phyloP scores from a whole-genome alignment of 2,888 invertebrate species.

The Xiphydria camelus region DNA sequence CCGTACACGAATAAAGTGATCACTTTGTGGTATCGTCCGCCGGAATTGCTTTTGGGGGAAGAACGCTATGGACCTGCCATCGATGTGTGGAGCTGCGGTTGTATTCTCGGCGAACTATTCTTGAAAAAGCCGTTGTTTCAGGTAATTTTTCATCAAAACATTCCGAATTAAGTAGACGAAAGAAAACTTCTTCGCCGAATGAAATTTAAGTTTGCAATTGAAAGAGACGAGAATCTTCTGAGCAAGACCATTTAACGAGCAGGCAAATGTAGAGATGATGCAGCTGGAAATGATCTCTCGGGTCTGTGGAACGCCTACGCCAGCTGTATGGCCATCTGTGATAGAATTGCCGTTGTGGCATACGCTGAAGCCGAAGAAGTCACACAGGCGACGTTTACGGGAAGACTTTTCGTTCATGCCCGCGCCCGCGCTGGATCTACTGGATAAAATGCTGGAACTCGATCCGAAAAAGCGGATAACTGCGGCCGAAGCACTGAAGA shows the following conservation, averaged over 20 bases:
- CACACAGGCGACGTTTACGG: conserved; percentile 83
- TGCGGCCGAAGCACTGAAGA: conserved; percentile 90
- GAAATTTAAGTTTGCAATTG: too few species aligned
- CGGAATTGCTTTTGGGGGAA: conserved; percentile 94
- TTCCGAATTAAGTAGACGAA: too few species aligned
- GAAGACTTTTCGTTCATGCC: conserved; percentile 96
- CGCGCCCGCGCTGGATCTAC: conserved; percentile 79
- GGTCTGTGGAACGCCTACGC: conserved; percentile 93
- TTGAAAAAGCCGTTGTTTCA: conserved; percentile 94
- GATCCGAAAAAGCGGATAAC: conserved; percentile 94
- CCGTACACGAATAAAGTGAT: conserved; percentile 99
- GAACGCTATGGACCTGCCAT: conserved; percentile 97
- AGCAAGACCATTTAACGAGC: conserved; percentile 30
- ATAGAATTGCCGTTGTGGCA: conserved; percentile 91
- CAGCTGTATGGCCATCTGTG: conserved; percentile 96
- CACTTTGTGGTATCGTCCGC: conserved; percentile 98
- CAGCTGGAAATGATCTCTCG: conserved; percentile 93
- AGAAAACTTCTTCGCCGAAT: not conserved
- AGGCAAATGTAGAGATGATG: conserved; percentile 90
- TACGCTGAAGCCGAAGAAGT: conserved; percentile 87
- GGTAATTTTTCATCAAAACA: conserved; percentile 59
- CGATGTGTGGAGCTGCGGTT: conserved; percentile 99
- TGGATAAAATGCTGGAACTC: conserved; percentile 94
- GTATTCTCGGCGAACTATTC: conserved; percentile 97
- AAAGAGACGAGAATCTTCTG: conserved; percentile 3